Evolutionary conservation across 2,797 vertebrate species (phyloP).

Genomic region (Sebastiscus albofasciatus): DNA sequence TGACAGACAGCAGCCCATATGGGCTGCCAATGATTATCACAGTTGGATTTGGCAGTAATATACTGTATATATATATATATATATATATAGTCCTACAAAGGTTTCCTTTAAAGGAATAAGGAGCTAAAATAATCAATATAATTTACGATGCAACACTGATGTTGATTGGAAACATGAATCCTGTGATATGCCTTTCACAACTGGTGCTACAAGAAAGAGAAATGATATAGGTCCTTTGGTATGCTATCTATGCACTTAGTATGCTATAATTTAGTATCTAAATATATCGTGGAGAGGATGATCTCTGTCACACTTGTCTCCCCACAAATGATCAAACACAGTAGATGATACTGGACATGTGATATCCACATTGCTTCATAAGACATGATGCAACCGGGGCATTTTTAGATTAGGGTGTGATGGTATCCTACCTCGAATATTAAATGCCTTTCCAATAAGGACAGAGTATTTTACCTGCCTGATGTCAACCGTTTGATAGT

Average conservation of each 20-base stretch:
- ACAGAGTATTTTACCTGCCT: conserved; percentile 25
- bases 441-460: conserved; percentile 18
- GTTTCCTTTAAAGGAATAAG: conserved; percentile 5
- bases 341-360: conserved; percentile 50
- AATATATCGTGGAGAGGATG: conserved; percentile 62
- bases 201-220: conserved; percentile 38
- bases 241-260: conserved; percentile 56
- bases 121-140: background rate
- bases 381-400: conserved; percentile 48
- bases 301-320: conserved; percentile 48
- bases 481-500: conserved; percentile 34
- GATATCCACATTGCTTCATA: conserved; percentile 55
- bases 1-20: conserved; percentile 1
- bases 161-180: conserved; percentile 33
- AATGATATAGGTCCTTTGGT: conserved; percentile 52
- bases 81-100: background rate
- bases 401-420: conserved; percentile 65
- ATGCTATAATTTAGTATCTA: conserved; percentile 65
- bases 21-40: background rate
- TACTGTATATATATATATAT: background rate
- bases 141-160: conserved; percentile 30
- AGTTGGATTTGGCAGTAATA: background rate
- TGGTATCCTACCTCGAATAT: conserved; percentile 25
- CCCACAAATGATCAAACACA: conserved; percentile 70
- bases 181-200: conserved; percentile 25